These are phyloP conservation scores for Dipodomys spectabilis DNA, from an alignment of 2,113 vertebrate species.

Conservation along the genomic window DNA sequence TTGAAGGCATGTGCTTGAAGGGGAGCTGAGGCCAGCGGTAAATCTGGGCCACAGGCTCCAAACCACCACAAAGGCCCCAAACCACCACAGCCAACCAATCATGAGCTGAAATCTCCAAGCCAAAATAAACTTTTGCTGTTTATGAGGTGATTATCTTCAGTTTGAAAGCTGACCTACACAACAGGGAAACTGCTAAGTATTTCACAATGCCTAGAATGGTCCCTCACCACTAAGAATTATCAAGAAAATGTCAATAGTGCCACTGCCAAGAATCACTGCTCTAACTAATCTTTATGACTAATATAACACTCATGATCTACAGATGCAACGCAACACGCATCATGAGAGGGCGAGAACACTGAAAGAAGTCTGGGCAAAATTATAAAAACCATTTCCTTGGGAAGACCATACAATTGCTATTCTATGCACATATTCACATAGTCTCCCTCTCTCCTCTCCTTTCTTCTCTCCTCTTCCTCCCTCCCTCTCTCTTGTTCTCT, in stretches of 20 bases:
- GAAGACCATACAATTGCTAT: too few species aligned
- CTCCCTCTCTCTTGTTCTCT: too few species aligned
- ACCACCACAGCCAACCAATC: not conserved
- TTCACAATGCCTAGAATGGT: not conserved
- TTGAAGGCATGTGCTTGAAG: not conserved
- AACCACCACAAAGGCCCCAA: not conserved
- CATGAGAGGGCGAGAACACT: not conserved
- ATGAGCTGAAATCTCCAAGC: not conserved
- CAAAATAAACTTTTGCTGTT: not conserved
- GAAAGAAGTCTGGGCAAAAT: not conserved
- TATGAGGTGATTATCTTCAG: not conserved
- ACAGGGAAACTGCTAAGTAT: not conserved
- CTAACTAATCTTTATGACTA: not conserved
- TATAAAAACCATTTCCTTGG: too few species aligned
- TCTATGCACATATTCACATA: too few species aligned
- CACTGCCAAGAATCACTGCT: not conserved
- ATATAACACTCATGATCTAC: not conserved
- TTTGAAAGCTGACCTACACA: not conserved
- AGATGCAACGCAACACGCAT: not conserved
- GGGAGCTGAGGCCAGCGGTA: not conserved
- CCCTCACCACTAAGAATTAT: not conserved
- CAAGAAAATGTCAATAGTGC: not conserved
- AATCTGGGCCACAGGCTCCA: not conserved
- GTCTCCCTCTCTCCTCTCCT: too few species aligned
- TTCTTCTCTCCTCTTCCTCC: too few species aligned